Evolutionary conservation across 2,888 invertebrate species (phyloP).

Genomic region (Drosophila lutescens): DNA sequence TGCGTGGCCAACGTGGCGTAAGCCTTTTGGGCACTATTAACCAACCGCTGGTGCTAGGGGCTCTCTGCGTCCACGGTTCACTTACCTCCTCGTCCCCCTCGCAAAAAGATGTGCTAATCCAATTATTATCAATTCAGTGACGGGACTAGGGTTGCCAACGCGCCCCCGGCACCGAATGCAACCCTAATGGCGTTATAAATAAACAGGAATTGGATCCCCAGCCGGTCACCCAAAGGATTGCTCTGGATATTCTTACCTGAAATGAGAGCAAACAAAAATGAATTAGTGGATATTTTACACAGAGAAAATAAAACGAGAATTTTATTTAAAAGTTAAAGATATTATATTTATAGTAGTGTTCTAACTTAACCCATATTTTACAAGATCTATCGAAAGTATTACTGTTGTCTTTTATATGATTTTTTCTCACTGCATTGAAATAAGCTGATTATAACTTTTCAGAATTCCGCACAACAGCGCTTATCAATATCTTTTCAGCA

Average conservation of each 20-base stretch:
- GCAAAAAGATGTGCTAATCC: slow-evolving; percentile 76
- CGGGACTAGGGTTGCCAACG: slow-evolving; percentile 51
- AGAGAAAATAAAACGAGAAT: not conserved
- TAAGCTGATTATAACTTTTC: slow-evolving; percentile 32
- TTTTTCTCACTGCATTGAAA: slow-evolving; percentile 6
- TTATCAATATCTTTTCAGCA: slow-evolving; percentile 30
- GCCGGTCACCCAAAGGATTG: slow-evolving; percentile 9
- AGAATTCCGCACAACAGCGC: not conserved
- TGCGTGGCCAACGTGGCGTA: slow-evolving; percentile 68
- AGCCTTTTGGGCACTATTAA: slow-evolving; percentile 73
- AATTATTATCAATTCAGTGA: slow-evolving; percentile 82
- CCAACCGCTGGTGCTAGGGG: slow-evolving; percentile 40
- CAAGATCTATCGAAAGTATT: no score
- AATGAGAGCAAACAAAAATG: slow-evolving; percentile 34
- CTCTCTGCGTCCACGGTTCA: slow-evolving; percentile 30
- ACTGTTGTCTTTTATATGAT: no score
- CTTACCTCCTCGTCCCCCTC: slow-evolving; percentile 11
- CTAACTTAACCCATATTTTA: no score
- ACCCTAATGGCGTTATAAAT: slow-evolving; percentile 60
- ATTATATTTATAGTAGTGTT: not conserved
- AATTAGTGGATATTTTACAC: slow-evolving; percentile 4
- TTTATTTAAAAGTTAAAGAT: not conserved
- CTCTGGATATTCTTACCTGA: slow-evolving; percentile 55
- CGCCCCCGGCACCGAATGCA: slow-evolving; percentile 20
- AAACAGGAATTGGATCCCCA: slow-evolving; percentile 45